Evolutionary conservation across 1,140 invertebrate species (phyloP).

Genomic region (Brachionus calyciflorus): DNA sequence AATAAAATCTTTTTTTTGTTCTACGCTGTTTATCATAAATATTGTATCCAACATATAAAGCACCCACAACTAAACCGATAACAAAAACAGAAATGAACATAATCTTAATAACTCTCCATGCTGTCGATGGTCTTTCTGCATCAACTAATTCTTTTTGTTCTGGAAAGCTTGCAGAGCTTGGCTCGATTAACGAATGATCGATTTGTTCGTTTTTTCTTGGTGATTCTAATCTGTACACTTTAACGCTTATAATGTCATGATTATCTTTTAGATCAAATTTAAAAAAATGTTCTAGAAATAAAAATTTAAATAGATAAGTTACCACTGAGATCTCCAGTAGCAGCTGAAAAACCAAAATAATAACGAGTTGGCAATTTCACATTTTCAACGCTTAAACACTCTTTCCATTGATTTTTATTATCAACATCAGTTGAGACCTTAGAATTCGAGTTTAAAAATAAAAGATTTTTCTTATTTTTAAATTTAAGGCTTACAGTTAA

Average conservation of each 20-base stretch:
- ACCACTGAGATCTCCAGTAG: conserved; percentile 84
- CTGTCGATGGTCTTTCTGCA: conserved; percentile 3
- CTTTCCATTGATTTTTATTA: conserved; percentile 85
- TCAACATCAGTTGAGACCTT: conserved; percentile 84
- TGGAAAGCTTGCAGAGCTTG: conserved; percentile 4
- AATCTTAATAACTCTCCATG: conserved; percentile 25
- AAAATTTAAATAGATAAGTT: background rate
- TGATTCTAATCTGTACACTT: conserved; percentile 80
- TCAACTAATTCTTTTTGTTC: conserved; percentile 20
- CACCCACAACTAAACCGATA: background rate
- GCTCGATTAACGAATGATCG: conserved; percentile 34
- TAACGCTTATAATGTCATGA: conserved; percentile 88
- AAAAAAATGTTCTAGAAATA: background rate
- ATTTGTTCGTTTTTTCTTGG: background rate
- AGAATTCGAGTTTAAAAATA: conserved; percentile 40
- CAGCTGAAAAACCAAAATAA: conserved; percentile 87
- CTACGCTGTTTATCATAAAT: conserved; percentile 26
- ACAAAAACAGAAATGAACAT: conserved; percentile 29
- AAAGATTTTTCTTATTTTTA: background rate
- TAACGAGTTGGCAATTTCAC: conserved; percentile 90
- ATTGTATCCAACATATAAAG: conserved; percentile 9
- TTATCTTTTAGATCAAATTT: conserved; percentile 75
- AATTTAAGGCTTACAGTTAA: conserved; percentile 68
- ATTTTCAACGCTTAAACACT: conserved; percentile 84
- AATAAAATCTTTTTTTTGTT: conserved; percentile 44